Base-by-base conservation (phyloP, 35 echinoderm and acorn worm species). In the Ophiothrix spiculata region DNA sequence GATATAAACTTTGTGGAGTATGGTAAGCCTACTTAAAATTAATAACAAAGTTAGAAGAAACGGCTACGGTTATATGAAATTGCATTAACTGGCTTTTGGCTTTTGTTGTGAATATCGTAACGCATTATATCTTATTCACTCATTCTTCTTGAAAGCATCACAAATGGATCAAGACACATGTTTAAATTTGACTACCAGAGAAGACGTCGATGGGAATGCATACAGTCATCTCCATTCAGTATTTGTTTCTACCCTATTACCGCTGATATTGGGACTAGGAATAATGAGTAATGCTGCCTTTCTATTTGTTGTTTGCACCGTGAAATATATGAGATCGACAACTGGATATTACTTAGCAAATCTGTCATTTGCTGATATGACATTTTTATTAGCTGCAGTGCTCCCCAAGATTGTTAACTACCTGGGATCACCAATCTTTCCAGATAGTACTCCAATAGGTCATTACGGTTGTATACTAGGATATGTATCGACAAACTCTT, bases 321-420 rank as follows among this genome's bases (percentile, higher is more conserved):
- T 93, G 23, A 63, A 45, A 17, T 69, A 45, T 29, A 89, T 93
- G 92, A 45, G 86, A 0, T 89, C 87, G 2, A 77, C 83, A 21
- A 93, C 92, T 1, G 89, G 89, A 39, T 86, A 40, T 45, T 93
- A 84, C 37, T 77, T 93, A 33, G 77, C 83, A 14, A 93, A 89
- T 75, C 74, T 93, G 19, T 81, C 92, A 13, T 32, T 93, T 11
- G 82, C 86, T 56, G 92, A 93, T 80, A 33, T 88, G 64, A 33
- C 89, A 39, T 93, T 89, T 75, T 76, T 93, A 21, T 2, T 77
- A 4, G 75, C 83, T 37, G 87, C 82, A 1, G 80, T 86, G 37
- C 75, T 69, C 0, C 82, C 84, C 15, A 93, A 93, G 64, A 23
- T 93, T 23, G 36, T 75, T 32, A 84, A 84, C 21, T 90, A 86